These are phyloP conservation scores for Mesopsocus fuscifrons DNA, from an alignment of 2,888 invertebrate species.

Conservation along the genomic window DNA sequence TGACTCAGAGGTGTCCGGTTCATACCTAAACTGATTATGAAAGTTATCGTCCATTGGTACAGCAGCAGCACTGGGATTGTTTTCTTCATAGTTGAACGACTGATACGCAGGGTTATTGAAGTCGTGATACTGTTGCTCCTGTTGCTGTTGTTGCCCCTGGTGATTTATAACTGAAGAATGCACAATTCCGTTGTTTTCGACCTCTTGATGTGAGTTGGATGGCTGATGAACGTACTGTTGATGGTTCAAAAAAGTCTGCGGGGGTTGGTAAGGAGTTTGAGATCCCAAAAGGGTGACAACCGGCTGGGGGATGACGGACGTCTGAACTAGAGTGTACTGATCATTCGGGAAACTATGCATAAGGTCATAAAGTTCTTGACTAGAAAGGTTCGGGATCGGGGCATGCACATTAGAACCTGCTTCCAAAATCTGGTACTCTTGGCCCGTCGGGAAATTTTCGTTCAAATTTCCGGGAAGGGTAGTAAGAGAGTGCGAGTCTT, in stretches of 20 bases:
- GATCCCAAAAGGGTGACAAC: neutral
- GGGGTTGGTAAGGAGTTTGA: slow-evolving; percentile 1
- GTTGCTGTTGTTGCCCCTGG: slow-evolving; percentile 20
- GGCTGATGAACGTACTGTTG: slow-evolving; percentile 31
- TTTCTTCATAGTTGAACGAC: slow-evolving; percentile 29
- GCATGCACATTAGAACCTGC: neutral
- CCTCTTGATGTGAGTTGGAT: slow-evolving; percentile 28
- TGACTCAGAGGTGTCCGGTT: slow-evolving; percentile 4
- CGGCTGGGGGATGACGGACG: neutral
- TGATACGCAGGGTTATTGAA: slow-evolving; percentile 25
- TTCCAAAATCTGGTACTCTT: slow-evolving; percentile 2
- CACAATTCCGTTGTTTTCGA: slow-evolving; percentile 21
- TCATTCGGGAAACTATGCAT: slow-evolving; percentile 1
- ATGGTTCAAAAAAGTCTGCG: slow-evolving; percentile 24
- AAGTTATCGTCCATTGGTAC: slow-evolving; percentile 2
- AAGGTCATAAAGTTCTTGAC: slow-evolving; percentile 1
- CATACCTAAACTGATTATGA: neutral
- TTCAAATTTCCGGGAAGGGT: neutral
- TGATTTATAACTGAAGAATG: slow-evolving; percentile 1
- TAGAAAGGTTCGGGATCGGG: neutral
- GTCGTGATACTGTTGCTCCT: slow-evolving; percentile 15
- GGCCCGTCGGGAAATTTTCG: neutral
- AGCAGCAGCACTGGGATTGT: slow-evolving; percentile 16
- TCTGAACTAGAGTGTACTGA: neutral
- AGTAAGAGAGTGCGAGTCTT: slow-evolving; percentile 19